These are phyloP conservation scores for Netta rufina DNA, from an alignment of 2,797 vertebrate species.

Conservation along the genomic window DNA sequence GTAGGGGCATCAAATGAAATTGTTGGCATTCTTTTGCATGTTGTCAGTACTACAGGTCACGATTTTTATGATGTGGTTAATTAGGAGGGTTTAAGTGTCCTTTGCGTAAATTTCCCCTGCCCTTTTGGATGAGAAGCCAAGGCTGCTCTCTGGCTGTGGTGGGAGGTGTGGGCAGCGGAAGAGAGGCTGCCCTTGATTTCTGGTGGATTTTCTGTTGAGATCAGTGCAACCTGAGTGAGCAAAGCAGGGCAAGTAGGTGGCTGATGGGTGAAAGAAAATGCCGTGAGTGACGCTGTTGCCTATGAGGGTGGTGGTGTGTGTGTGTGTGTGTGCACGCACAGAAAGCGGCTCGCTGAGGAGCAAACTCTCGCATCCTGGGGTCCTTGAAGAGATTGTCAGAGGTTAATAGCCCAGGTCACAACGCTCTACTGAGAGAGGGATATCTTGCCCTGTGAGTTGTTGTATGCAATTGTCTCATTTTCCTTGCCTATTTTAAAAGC, in stretches of 20 bases:
- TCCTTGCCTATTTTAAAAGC: not conserved
- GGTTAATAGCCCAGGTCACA: not conserved
- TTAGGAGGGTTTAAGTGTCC: not conserved
- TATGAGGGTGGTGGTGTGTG: not conserved
- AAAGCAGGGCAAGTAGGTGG: not conserved
- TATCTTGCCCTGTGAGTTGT: not conserved
- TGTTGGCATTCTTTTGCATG: not conserved
- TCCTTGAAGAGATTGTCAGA: not conserved
- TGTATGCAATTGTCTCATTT: not conserved
- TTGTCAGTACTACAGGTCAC: not conserved
- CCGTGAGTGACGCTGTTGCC: accelerated
- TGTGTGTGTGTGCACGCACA: not conserved
- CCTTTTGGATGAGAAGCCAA: not conserved
- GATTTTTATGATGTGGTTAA: not conserved
- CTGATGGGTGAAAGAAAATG: not conserved
- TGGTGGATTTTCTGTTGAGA: not conserved
- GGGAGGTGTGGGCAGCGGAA: not conserved
- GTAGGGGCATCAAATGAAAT: not conserved
- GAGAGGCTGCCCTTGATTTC: not conserved
- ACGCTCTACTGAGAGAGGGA: not conserved
- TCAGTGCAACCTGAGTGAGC: not conserved
- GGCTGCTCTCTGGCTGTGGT: not conserved
- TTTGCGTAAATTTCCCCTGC: not conserved
- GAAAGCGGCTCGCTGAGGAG: not conserved
- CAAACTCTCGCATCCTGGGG: not conserved